Evolutionary conservation across 2,888 invertebrate genomes (phyloP).

Genomic region (Dasysyrphus albostriatus): DNA sequence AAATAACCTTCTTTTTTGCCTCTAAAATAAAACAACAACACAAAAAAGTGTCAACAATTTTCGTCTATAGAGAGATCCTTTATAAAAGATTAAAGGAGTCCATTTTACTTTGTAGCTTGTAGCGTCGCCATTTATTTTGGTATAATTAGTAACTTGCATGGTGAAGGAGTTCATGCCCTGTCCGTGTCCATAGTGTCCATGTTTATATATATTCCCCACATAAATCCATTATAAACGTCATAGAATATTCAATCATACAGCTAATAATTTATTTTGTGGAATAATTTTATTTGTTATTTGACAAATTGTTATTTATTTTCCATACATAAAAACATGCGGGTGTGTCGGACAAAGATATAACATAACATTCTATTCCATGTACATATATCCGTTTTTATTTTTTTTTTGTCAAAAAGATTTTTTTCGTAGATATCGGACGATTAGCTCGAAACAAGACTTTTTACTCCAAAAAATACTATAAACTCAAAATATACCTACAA

Average conservation of each 20-base stretch:
- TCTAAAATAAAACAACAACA: background rate
- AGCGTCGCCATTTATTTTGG: conserved; percentile 42
- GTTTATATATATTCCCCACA: background rate
- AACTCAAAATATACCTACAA: conserved; percentile 13
- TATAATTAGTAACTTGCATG: conserved; percentile 32
- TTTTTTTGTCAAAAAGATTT: conserved; percentile 26
- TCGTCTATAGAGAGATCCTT: conserved; percentile 12
- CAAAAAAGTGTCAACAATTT: conserved; percentile 34
- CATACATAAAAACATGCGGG: conserved; percentile 43
- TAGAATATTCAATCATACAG: conserved; percentile 46
- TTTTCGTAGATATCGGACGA: conserved; percentile 55
- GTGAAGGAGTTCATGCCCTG: conserved; percentile 16
- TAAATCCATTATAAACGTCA: conserved; percentile 23
- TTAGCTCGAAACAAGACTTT: conserved; percentile 62
- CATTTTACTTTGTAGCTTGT: background rate
- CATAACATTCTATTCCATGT: conserved; percentile 15
- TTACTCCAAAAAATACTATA: conserved; percentile 32
- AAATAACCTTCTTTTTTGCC: background rate
- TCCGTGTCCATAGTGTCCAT: background rate
- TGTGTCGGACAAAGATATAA: conserved; percentile 44
- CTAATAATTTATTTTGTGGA: conserved; percentile 47
- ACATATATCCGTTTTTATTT: background rate
- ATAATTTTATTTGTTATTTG: conserved; percentile 38
- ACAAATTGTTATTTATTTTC: conserved; percentile 65
- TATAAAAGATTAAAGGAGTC: conserved; percentile 25